Percentiles rank a stretch among this genome's conserved stretches.
These are phyloP conservation scores for Xenus cinereus DNA, from an alignment of 2,113 vertebrate species.

Conservation along the genomic window DNA sequence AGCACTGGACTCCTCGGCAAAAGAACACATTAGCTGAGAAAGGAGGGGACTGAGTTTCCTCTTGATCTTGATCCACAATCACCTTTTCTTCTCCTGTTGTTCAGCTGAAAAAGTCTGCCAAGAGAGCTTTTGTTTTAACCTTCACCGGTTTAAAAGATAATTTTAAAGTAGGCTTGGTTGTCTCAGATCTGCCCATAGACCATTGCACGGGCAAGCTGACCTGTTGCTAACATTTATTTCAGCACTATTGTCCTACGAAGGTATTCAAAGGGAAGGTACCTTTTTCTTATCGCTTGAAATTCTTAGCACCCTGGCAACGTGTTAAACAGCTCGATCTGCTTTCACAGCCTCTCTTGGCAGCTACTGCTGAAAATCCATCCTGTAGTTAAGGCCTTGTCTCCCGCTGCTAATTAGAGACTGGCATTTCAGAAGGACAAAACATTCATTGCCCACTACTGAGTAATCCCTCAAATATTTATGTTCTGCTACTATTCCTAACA, in stretches of 20 bases:
- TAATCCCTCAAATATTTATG: slow-evolving; percentile 9
- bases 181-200: neutral
- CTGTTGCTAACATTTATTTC: neutral
- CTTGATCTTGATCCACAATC: neutral
- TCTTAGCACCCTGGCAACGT: neutral
- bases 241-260: neutral
- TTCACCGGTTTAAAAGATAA: neutral
- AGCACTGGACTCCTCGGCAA: neutral
- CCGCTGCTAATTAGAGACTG: neutral
- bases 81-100: neutral
- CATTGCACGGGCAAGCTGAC: neutral
- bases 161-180: neutral
- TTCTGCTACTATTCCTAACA: neutral
- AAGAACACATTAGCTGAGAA: neutral
- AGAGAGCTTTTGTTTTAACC: neutral
- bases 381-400: neutral
- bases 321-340: neutral
- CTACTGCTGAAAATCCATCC: neutral
- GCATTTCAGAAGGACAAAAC: slow-evolving; percentile 16
- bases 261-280: neutral
- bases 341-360: neutral
- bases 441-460: neutral
- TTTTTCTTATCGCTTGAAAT: neutral
- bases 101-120: neutral
- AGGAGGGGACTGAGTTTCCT: neutral